Conservation (phyloP, 1,140 invertebrate species). For the Megalonaias nervosa region DNA sequence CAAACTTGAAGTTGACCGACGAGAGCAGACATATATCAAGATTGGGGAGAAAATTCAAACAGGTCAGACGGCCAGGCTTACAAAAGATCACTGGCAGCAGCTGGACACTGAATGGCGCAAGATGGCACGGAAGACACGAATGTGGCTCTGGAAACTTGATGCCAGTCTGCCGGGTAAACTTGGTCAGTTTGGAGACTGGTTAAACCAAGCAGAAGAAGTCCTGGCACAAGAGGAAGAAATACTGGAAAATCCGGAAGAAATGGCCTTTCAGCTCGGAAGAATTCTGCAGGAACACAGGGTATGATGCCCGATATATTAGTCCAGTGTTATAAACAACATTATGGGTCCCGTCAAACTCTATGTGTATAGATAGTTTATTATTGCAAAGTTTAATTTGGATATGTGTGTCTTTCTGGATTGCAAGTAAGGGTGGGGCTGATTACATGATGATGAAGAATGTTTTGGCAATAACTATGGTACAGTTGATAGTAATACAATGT, state of each 20-base stretch:
- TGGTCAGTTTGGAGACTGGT: conserved; percentile 88
- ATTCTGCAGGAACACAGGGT: conserved; percentile 87
- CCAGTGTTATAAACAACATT: too few relatives aligned
- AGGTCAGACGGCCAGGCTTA: conserved; percentile 54
- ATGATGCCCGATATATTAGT: background rate
- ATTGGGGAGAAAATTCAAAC: conserved; percentile 56
- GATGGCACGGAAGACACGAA: conserved; percentile 65
- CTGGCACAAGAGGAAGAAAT: conserved; percentile 71
- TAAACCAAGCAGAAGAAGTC: conserved; percentile 88
- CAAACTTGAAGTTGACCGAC: conserved; percentile 62
- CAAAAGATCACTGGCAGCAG: conserved; percentile 50
- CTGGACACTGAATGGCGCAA: conserved; percentile 57
- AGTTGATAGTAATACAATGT: too few relatives aligned
- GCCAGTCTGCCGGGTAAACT: conserved; percentile 87
- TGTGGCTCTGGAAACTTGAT: conserved; percentile 77
- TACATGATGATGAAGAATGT: too few relatives aligned
- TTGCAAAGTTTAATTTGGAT: too few relatives aligned
- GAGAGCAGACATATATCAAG: conserved; percentile 55
- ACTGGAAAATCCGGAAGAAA: conserved; percentile 49
- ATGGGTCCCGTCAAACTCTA: too few relatives aligned
- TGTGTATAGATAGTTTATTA: too few relatives aligned
- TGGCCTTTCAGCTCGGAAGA: conserved; percentile 78
- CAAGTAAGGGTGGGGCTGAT: too few relatives aligned
- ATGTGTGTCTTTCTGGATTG: too few relatives aligned
- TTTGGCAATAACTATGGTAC: too few relatives aligned